Evolutionary conservation across 2,113 vertebrate species (phyloP).

Genomic region (Phaethornis superciliosus): DNA sequence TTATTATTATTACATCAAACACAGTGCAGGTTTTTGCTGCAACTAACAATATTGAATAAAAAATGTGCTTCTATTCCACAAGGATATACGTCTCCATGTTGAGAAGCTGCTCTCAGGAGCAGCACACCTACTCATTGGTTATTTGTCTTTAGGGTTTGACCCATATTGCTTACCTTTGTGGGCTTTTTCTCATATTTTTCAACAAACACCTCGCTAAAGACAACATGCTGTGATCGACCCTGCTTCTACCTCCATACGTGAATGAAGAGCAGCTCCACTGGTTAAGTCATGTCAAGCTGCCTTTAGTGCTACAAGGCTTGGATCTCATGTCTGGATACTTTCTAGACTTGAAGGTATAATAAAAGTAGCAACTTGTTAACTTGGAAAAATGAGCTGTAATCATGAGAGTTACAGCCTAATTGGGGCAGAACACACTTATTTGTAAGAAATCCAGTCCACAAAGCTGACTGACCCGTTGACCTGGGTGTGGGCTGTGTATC

Average conservation of each 20-base stretch:
- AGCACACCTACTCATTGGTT: background rate
- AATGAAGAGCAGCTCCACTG: background rate
- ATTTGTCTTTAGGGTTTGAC: background rate
- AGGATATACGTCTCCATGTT: background rate
- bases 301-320: background rate
- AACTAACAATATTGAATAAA: background rate
- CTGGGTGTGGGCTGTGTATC: background rate
- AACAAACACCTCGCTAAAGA: background rate
- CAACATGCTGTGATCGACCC: background rate
- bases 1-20: background rate
- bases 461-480: background rate
- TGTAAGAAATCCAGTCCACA: accelerated
- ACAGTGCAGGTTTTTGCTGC: background rate
- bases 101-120: background rate
- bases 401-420: background rate
- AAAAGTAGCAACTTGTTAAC: background rate
- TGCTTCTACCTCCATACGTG: background rate
- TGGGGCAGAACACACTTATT: background rate
- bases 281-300: background rate
- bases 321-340: background rate
- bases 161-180: background rate
- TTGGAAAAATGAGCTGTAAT: background rate
- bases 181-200: background rate
- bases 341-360: background rate
- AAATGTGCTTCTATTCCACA: background rate